Evolutionary conservation across 2,888 invertebrate genomes (phyloP).

Genomic region (Drepana falcataria): DNA sequence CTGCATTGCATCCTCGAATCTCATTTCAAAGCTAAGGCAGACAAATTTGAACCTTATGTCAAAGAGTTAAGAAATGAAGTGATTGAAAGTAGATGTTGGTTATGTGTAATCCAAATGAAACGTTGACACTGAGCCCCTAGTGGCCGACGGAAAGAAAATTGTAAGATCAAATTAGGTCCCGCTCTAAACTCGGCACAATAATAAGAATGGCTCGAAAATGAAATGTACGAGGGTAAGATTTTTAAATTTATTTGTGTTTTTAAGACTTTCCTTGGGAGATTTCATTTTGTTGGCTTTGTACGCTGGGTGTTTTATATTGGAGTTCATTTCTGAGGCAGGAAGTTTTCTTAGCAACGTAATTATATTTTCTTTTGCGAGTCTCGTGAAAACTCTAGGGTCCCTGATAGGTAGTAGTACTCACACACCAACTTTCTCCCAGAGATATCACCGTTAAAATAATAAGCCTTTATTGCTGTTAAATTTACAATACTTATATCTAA

Average conservation of each 20-base stretch:
- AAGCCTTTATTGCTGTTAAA: too few species aligned
- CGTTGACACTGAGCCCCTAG: conserved; percentile 67
- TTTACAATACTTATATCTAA: too few species aligned
- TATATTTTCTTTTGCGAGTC: not conserved
- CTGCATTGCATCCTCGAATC: conserved; percentile 43
- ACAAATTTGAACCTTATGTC: conserved; percentile 22
- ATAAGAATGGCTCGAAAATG: conserved; percentile 54
- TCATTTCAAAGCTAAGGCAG: conserved; percentile 7
- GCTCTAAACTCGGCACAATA: conserved; percentile 56
- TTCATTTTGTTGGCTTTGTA: conserved; percentile 20
- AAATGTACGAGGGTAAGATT: conserved; percentile 33
- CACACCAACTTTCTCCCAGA: too few species aligned
- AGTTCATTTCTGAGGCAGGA: not conserved
- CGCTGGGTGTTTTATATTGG: conserved; percentile 5
- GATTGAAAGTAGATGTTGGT: conserved; percentile 28
- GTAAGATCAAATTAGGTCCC: conserved; percentile 68
- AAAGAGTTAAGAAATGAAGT: conserved; percentile 12
- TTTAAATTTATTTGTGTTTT: conserved; percentile 17
- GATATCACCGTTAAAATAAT: too few species aligned
- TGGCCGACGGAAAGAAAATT: conserved; percentile 58
- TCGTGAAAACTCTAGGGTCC: too few species aligned
- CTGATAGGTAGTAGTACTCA: too few species aligned
- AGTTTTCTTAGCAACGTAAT: not conserved
- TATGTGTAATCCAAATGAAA: conserved; percentile 65
- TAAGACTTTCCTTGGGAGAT: conserved; percentile 12